Base-by-base conservation (phyloP, 2,888 invertebrate genomes). In the Yponomeuta cagnagella region DNA sequence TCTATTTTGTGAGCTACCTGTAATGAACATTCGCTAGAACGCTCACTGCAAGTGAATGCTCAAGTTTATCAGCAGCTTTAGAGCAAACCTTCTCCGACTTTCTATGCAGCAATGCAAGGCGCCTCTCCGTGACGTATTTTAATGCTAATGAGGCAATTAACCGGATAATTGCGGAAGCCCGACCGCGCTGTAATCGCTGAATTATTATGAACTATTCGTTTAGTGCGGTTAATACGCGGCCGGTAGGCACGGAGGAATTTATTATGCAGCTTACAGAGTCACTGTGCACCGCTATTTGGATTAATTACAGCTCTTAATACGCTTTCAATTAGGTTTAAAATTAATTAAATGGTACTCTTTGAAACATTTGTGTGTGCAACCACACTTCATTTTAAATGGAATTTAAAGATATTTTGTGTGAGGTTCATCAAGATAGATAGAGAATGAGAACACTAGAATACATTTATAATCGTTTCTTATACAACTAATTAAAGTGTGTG, bases 71-170 rank as follows among this genome's bases (percentile, higher is more conserved):
- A 43, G 43, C 43, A 68, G 70, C 70, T 48, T 48, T 48, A 48
- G 72, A 70, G 70, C 63, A 58, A 58, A 58, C 5, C 52, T 58
- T 58, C 52, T 58, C 15, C 12, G 52, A 15, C 15, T 15, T 58
- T 58, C 52, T 58, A 58, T 58, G 15, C 15, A 58, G 12, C 15
- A 15, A 15, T 58, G 52, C 52, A 58, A 43, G 43, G 52, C 52
- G 15, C 4, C 52, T 15, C 15, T 15, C 52, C 52, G 52, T 15
- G 15, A 58, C 52, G 69, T 67, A 72, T 69, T 71, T 73, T 64
- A 64, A 73, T 75, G 76, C 72, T 76, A 76, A 76, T 75, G 75
- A 75, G 75, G 74, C 75, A 76, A 76, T 77, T 77, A 76, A 72
- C 74, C 72, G 73, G 72, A 74, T 76, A 74, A 77, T 76, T 75